phyloP scores from a whole-genome alignment of 1,140 invertebrate species.

The Wiebesia pumilae region DNA sequence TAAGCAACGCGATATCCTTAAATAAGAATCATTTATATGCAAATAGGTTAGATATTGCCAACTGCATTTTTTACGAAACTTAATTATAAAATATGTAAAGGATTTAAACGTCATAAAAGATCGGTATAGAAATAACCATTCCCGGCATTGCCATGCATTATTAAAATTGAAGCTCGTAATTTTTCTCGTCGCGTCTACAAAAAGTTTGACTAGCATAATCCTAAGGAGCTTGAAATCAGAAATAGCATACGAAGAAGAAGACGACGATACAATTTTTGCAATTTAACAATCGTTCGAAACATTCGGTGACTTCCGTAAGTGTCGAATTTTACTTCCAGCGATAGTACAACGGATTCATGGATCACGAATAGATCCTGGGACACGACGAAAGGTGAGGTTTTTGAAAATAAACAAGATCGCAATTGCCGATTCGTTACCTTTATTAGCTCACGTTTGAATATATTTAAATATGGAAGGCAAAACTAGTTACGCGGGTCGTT shows the following conservation, averaged over 20 bases:
- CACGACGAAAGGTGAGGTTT: no score
- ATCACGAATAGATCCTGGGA: no score
- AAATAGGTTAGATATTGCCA: background rate
- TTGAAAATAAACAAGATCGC: no score
- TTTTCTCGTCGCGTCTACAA: no score
- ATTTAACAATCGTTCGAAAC: no score
- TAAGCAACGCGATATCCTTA: background rate
- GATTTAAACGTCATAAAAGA: background rate
- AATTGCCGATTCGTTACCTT: conserved; percentile 47
- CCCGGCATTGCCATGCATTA: no score
- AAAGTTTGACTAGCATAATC: no score
- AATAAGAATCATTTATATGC: background rate
- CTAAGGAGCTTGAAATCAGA: no score
- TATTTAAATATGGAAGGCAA: conserved; percentile 22
- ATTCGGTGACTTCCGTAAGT: no score
- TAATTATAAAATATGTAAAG: background rate
- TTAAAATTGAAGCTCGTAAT: no score
- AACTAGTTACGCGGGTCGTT: background rate
- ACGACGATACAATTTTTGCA: background rate
- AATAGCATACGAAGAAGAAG: background rate
- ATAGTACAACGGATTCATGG: no score
- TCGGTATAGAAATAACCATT: background rate
- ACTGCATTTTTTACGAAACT: background rate
- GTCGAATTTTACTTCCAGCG: background rate
- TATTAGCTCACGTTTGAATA: conserved; percentile 39